Evolutionary conservation across 2,888 invertebrate genomes (phyloP).

Genomic region (Arrhopalites spinosus): DNA sequence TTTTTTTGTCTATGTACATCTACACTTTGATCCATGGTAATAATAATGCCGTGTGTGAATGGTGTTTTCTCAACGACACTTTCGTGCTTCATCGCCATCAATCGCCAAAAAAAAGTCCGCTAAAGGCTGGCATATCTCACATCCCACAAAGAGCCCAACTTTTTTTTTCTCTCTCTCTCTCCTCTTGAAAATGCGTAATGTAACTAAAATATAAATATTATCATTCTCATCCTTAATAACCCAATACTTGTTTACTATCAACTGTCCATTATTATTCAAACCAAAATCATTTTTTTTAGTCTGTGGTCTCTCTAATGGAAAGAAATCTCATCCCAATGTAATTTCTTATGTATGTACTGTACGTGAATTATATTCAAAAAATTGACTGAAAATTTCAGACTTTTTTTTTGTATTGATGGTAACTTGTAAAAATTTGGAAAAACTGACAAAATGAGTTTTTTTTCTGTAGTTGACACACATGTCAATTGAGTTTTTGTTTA

Average conservation of each 20-base stretch:
- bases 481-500: too few species aligned
- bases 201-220: slow-evolving; percentile 27
- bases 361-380: too few species aligned
- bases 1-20: too few species aligned
- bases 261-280: background rate
- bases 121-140: slow-evolving; percentile 44
- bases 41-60: slow-evolving; percentile 39
- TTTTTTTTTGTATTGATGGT: too few species aligned
- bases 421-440: too few species aligned
- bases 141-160: slow-evolving; percentile 38
- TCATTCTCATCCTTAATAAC: background rate
- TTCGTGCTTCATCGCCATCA: slow-evolving; percentile 52
- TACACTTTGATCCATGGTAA: slow-evolving; percentile 19
- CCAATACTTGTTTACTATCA: background rate
- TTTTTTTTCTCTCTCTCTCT: background rate
- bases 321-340: too few species aligned
- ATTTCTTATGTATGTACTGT: too few species aligned
- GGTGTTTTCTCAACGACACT: slow-evolving; percentile 51
- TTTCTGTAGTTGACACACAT: too few species aligned
- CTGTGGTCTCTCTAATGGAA: too few species aligned
- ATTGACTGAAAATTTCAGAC: too few species aligned
- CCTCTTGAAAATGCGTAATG: background rate
- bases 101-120: slow-evolving; percentile 44
- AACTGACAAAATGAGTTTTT: too few species aligned
- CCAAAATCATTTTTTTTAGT: too few species aligned